Evolutionary conservation across 2,797 vertebrate species (phyloP), one percentile per base, ranked within the genome.

Genomic region (Distichodus sexfasciatus): DNA sequence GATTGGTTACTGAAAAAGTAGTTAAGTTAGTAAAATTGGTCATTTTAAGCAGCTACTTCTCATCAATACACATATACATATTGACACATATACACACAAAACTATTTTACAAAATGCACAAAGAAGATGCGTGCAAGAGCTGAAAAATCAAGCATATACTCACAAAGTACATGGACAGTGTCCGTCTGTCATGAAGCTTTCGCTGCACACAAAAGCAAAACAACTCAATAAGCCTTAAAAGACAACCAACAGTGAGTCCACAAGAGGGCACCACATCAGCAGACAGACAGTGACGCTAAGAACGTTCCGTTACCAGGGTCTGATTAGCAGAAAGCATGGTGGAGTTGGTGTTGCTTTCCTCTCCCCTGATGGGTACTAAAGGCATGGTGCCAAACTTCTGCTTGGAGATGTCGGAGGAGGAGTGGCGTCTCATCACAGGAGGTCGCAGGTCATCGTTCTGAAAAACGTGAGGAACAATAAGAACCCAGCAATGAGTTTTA

Each of bases 381-480:
- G 97, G 96, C 96, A 99, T 99, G 0, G 96, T 99, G 66, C 96
- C 94, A 0, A 99, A 99, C 86, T 95, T 98, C 88, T 97, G 96
- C 86, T 94, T 96, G 73, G 91, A 90, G 1, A 98, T 90, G 73
- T 97, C 95, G 0, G 96, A 95, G 50, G 96, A 95, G 10, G 95
- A 98, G 79, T 88, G 95, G 0, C 95, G 93, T 10, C 96, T 88
- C 77, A 98, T 77, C 57, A 95, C 88, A 1, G 96, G 92, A 0
- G 94, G 92, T 21, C 82, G 89, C 60, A 91, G 84, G 63, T 92
- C 92, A 1, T 96, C 91, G 0, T 97, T 94, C 96, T 98, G 82
- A 55, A 14, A 43, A 44, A 40, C 12, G 19, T 9, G 17, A 26
- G 7, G 54, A 26, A 65, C 46, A 35, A 14, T 53, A 23, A 31